These are phyloP conservation scores for Brachionus sp. DNA, from an alignment of 1,140 invertebrate species.

Conservation along the genomic window DNA sequence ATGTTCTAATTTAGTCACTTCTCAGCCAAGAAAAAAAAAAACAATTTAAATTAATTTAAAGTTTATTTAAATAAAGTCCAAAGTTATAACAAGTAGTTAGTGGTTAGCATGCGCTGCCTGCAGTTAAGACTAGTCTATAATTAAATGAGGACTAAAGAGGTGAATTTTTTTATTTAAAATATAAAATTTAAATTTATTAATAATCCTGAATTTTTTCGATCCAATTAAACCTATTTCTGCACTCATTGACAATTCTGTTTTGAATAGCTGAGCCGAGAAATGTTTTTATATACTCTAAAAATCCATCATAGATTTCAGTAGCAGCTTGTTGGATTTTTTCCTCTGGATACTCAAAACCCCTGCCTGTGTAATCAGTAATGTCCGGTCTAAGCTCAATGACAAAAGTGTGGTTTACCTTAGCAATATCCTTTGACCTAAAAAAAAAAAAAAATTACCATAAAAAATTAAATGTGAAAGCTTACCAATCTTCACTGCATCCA, in stretches of 20 bases:
- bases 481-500: slow-evolving; percentile 42
- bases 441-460: neutral
- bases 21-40: too few relatives aligned
- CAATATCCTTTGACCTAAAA: slow-evolving; percentile 28
- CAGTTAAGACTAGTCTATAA: too few relatives aligned
- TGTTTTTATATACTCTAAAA: slow-evolving; percentile 16
- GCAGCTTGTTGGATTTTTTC: neutral
- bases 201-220: neutral
- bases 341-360: slow-evolving; percentile 22
- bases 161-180: too few relatives aligned
- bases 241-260: neutral
- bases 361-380: neutral
- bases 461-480: neutral
- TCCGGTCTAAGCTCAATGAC: slow-evolving; percentile 20
- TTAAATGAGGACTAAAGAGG: too few relatives aligned
- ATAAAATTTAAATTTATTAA: neutral
- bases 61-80: too few relatives aligned
- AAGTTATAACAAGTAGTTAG: too few relatives aligned
- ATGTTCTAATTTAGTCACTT: too few relatives aligned
- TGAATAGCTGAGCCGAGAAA: neutral
- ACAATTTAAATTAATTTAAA: too few relatives aligned
- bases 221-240: neutral
- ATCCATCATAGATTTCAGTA: neutral
- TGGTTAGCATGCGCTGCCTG: too few relatives aligned
- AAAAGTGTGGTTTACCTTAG: slow-evolving; percentile 34